Evolutionary conservation across 1,140 invertebrate species (phyloP), one percentile per base, ranked within the genome.

Genomic region (Drosophila bocki): DNA sequence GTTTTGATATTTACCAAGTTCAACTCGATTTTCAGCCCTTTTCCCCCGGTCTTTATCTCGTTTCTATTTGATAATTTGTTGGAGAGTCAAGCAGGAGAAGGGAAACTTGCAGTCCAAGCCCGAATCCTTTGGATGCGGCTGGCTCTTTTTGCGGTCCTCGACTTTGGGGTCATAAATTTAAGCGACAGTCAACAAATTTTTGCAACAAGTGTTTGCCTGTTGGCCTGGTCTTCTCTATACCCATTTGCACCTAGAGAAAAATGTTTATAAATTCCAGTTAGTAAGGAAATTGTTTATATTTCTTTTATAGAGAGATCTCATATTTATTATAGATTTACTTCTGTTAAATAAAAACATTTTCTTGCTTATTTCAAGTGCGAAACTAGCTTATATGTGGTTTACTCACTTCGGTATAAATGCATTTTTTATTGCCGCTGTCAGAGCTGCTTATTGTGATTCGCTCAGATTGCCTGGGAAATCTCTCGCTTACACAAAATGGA

Each of bases 111-210:
- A 51, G 63, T 70, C 51, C 61, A 44, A 35, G 54, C 29, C 29
- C 29, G 32, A 57, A 45, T 63, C 59, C 60, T 64, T 51, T 51
- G 32, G 48, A 53, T 71, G 62, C 61, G 53, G 56, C 51, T 64
- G 68, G 60, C 68, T 65, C 54, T 67, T 67, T 65, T 50, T 45
- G 71, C 35, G 33, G 54, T 51, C 61, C 33, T 22, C 61, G 50
- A n/a, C 44, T 60, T 77, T 59, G 72, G 67, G 83, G 90, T 79
- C 80, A 92, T 92, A 92, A 91, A 92, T 92, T 91, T 77, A 68
- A 83, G 86, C 84, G 81, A 92, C 77, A 82, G 90, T 91, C 90
- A 91, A 91, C 90, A 91, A 91, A 88, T 87, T 87, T 69, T 82
- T 56, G 91, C 91, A 92, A 92, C 90, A 92, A 92, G 91, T 92